Percentiles rank a stretch among this genome's conserved stretches.
These are phyloP conservation scores for Tetranychus truncatus DNA, from an alignment of 2,888 invertebrate species.

Conservation along the genomic window DNA sequence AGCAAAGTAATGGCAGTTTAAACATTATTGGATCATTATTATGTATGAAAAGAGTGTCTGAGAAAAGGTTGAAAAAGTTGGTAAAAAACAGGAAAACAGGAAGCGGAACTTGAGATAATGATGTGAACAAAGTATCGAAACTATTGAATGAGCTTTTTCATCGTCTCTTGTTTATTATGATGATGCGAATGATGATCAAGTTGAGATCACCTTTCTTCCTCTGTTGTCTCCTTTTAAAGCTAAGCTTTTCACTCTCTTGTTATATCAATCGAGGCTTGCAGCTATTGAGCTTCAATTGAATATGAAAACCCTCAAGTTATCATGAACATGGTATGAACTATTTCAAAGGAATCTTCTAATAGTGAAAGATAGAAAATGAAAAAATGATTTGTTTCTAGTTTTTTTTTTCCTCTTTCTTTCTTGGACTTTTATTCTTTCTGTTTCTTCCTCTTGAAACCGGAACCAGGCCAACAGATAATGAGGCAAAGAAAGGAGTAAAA, in stretches of 20 bases:
- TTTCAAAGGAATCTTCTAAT: not conserved
- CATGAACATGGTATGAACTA: too few species aligned
- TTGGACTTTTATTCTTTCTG: not conserved
- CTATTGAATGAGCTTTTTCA: not conserved
- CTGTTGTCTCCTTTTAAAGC: too few species aligned
- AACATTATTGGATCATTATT: too few species aligned
- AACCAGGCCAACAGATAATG: not conserved
- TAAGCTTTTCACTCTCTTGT: too few species aligned
- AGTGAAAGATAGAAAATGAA: not conserved
- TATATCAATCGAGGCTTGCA: too few species aligned
- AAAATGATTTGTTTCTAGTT: not conserved
- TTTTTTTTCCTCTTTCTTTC: too few species aligned
- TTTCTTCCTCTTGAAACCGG: not conserved
- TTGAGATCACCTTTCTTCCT: not conserved
- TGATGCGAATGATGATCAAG: not conserved
- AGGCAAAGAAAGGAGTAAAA: constrained; percentile 1
- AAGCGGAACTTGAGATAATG: not conserved
- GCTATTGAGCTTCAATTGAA: too few species aligned
- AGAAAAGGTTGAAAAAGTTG: too few species aligned
- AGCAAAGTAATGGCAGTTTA: too few species aligned
- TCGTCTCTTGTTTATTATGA: not conserved
- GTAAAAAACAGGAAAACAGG: not conserved
- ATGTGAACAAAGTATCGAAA: not conserved
- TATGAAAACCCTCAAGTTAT: too few species aligned
- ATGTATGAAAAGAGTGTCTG: too few species aligned